These are phyloP conservation scores for Zygothrica quintamaculata DNA, from an alignment of 2,888 invertebrate species.

Conservation along the genomic window DNA sequence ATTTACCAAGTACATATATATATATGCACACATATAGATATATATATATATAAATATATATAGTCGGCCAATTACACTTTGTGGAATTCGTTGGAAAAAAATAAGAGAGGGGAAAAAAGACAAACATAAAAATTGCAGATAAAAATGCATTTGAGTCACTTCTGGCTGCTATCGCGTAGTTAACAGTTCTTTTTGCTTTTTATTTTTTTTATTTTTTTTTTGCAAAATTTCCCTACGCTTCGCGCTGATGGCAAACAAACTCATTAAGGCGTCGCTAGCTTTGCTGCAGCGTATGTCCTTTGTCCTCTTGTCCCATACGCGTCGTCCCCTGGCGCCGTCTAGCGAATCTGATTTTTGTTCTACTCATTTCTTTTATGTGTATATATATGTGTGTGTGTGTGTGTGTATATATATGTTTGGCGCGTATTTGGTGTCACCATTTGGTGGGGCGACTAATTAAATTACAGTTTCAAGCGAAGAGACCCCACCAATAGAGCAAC, in stretches of 20 bases:
- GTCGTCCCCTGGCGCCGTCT: slow-evolving; percentile 60
- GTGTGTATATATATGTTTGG: slow-evolving; percentile 32
- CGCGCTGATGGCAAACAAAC: slow-evolving; percentile 33
- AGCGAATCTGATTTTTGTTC: slow-evolving; percentile 48
- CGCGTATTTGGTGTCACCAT: slow-evolving; percentile 39
- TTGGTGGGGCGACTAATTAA: slow-evolving; percentile 63
- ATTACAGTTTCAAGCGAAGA: slow-evolving; percentile 58
- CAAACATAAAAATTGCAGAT: slow-evolving; percentile 38
- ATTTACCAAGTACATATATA: slow-evolving; percentile 24
- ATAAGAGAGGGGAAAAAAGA: slow-evolving; percentile 17
- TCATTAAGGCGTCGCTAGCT: slow-evolving; percentile 46
- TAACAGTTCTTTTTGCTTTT: too few species aligned
- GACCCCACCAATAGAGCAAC: background rate
- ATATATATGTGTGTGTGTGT: slow-evolving; percentile 9
- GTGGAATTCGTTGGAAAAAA: slow-evolving; percentile 20
- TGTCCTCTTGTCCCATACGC: slow-evolving; percentile 21
- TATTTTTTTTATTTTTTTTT: background rate
- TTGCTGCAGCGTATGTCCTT: slow-evolving; percentile 35
- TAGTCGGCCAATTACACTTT: slow-evolving; percentile 48
- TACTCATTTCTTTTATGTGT: slow-evolving; percentile 31
- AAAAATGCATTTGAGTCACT: slow-evolving; percentile 40
- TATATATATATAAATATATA: background rate
- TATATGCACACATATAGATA: background rate
- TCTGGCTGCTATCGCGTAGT: background rate
- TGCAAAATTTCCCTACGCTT: background rate